These are phyloP conservation scores for Leucoma salicis DNA, from an alignment of 2,888 invertebrate species.

Conservation along the genomic window DNA sequence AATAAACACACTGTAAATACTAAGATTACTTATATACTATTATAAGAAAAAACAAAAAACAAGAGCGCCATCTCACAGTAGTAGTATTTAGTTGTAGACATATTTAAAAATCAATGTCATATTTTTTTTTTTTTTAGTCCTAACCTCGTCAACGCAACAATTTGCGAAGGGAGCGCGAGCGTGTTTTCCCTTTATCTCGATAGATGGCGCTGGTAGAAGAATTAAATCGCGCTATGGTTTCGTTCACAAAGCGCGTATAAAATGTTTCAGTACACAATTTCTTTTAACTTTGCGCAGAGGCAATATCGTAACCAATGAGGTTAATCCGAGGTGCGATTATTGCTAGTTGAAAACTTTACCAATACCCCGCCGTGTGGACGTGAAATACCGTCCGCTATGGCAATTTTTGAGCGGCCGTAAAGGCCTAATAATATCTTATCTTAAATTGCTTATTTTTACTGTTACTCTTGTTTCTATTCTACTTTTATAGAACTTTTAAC, in stretches of 20 bases:
- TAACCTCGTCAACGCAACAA: too few relatives aligned
- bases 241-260: conserved; percentile 12
- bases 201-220: conserved; percentile 53
- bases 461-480: too few relatives aligned
- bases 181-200: conserved; percentile 20
- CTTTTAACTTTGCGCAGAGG: conserved; percentile 89
- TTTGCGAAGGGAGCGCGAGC: too few relatives aligned
- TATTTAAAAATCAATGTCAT: too few relatives aligned
- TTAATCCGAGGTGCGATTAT: conserved; percentile 93
- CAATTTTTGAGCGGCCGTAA: conserved; percentile 67
- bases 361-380: conserved; percentile 74
- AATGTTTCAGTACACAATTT: not conserved
- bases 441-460: too few relatives aligned
- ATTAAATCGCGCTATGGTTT: conserved; percentile 49
- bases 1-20: too few relatives aligned
- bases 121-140: too few relatives aligned
- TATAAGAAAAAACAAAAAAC: too few relatives aligned
- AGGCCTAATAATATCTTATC: conserved; percentile 41
- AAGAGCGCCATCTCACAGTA: too few relatives aligned
- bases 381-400: conserved; percentile 73
- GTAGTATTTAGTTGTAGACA: too few relatives aligned
- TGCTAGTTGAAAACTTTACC: conserved; percentile 94
- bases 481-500: too few relatives aligned
- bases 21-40: too few relatives aligned
- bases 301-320: conserved; percentile 96